Evolutionary conservation across 2,797 vertebrate species (phyloP), one percentile per base, ranked within the genome.

Genomic region (Pagetopsis macropterus): DNA sequence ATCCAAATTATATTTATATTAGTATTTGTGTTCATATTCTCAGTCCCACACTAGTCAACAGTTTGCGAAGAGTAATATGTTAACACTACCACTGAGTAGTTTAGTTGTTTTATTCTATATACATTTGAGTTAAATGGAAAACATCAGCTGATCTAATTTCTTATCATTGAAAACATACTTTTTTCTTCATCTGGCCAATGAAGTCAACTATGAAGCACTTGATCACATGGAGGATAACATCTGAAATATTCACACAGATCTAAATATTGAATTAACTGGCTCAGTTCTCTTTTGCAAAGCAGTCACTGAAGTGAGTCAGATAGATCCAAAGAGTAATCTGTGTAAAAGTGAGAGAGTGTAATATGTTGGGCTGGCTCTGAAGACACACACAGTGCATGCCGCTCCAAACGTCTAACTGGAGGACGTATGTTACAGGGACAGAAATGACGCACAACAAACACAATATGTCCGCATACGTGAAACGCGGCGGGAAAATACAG

Each of bases 391-490:
- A 27, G 23, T 3, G 23, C 23, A 27, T 27, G 23, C 23, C 23
- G 23, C 23, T 27, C 23, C 23, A 27, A 27, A 27, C 23, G 23
- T 66, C 12, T 41, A 76, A 77, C 27, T 55, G 54, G 50, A 55
- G 19, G 41, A 59, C 10, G 5, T 23, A n/a, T 52, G 41, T 61
- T 40, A 62, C 45, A 46, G 64, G 65, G 61, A 66, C 63, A 65
- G 50, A 57, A 44, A 48, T 70, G 56, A 81, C n/a, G 11, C 64
- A 72, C 71, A 61, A 60, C 50, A 58, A 70, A 77, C 63, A 80
- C 70, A 84, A 81, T 71, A 74, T 33, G 44, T 64, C 68, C 75
- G 50, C 72, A 57, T 33, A 8, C 31, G 70, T 67, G 4, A 21
- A 40, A 72, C 58, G 15, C 49, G 62, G 58, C 11, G 16, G 56